Conservation (phyloP, 1,140 invertebrate species). For the Holcopasites calliopsidis region DNA sequence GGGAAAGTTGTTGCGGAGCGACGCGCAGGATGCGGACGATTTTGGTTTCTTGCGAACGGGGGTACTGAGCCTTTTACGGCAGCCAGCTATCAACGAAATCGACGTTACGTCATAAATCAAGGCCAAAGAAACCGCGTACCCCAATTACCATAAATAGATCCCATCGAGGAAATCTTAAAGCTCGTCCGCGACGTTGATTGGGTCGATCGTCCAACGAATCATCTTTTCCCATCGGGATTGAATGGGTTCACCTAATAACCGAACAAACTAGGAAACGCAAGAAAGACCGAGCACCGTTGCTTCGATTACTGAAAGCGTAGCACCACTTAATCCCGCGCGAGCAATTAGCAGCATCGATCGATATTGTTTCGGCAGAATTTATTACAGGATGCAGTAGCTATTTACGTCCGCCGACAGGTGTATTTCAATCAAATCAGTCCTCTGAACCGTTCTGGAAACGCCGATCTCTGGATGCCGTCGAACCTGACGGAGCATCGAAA, state of each 20-base stretch:
- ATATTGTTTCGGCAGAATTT: not conserved
- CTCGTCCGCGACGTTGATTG: too few species aligned
- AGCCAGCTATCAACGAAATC: not conserved
- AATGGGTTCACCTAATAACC: not conserved
- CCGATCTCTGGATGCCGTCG: not conserved
- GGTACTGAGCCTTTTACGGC: not conserved
- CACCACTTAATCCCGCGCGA: too few species aligned
- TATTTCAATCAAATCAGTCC: conserved; percentile 13
- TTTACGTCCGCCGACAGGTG: not conserved
- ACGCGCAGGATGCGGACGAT: not conserved
- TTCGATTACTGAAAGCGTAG: not conserved
- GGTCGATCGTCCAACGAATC: too few species aligned
- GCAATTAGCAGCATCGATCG: not conserved
- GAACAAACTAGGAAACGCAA: not conserved
- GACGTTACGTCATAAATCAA: not conserved
- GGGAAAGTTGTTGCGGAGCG: not conserved
- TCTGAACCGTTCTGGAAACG: too few species aligned
- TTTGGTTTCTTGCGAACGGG: not conserved
- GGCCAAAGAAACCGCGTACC: not conserved
- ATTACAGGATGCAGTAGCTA: conserved; percentile 17
- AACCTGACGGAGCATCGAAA: not conserved
- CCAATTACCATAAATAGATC: too few species aligned
- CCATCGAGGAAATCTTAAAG: not conserved
- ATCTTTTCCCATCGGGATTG: too few species aligned
- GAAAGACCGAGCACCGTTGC: not conserved